Percentiles rank a stretch among this genome's conserved stretches.
Evolutionary conservation across 2,888 invertebrate species (phyloP).

Genomic region (Drosophila sordidula): DNA sequence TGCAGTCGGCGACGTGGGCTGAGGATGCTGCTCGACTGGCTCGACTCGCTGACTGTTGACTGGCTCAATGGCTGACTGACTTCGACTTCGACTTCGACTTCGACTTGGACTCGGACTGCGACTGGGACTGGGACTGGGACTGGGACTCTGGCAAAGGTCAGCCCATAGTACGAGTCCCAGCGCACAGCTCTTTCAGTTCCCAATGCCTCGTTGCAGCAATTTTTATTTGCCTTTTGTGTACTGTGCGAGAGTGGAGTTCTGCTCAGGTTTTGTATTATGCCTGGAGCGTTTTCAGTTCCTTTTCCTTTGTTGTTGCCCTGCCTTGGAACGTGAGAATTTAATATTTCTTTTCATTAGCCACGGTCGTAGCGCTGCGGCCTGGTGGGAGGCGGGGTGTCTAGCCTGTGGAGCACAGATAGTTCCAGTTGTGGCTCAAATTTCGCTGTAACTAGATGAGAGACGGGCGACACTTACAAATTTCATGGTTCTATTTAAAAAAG

Average conservation of each 20-base stretch:
- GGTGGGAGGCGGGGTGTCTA: slow-evolving; percentile 6
- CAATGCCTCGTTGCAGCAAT: slow-evolving; percentile 60
- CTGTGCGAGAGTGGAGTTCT: slow-evolving; percentile 57
- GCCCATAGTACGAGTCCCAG: slow-evolving; percentile 45
- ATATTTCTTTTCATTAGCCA: slow-evolving; percentile 80
- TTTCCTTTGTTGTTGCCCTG: slow-evolving; percentile 45
- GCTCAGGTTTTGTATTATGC: slow-evolving; percentile 60
- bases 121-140: slow-evolving; percentile 14
- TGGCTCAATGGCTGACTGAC: slow-evolving; percentile 72
- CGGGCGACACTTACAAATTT: slow-evolving; percentile 69
- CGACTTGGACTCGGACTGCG: slow-evolving; percentile 6
- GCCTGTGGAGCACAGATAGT: slow-evolving; percentile 10
- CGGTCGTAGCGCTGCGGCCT: slow-evolving; percentile 43
- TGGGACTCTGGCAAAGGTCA: slow-evolving; percentile 67
- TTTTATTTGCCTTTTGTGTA: slow-evolving; percentile 76
- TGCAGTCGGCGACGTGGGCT: slow-evolving; percentile 53
- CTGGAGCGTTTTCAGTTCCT: slow-evolving; percentile 45
- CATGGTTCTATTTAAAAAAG: slow-evolving; percentile 57
- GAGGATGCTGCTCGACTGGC: slow-evolving; percentile 32
- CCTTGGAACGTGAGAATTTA: slow-evolving; percentile 78
- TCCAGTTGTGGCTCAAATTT: slow-evolving; percentile 29
- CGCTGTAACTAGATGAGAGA: slow-evolving; percentile 33
- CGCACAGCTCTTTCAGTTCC: slow-evolving; percentile 29
- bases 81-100: slow-evolving; percentile 30
- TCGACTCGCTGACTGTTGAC: slow-evolving; percentile 38